These are phyloP conservation scores for Hirtodrosophila confusa DNA, from an alignment of 2,888 invertebrate species.

Conservation along the genomic window DNA sequence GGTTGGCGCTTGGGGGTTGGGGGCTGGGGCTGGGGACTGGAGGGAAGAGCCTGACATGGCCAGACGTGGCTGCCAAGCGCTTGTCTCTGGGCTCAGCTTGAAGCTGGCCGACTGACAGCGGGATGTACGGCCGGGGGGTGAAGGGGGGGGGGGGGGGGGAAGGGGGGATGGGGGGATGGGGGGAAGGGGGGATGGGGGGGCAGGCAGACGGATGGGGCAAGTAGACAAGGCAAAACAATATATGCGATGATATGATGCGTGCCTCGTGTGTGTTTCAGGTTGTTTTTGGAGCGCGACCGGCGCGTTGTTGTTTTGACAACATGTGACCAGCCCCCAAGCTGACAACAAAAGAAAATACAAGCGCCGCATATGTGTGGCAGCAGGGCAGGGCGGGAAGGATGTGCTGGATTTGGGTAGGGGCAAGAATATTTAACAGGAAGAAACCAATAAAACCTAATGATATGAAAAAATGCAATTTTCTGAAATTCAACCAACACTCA, in stretches of 20 bases:
- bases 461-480: conserved; percentile 83
- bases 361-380: conserved; percentile 43
- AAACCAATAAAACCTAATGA: conserved; percentile 84
- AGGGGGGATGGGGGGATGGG: too few species aligned
- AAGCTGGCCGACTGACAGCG: conserved; percentile 37
- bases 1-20: background rate
- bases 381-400: background rate
- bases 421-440: conserved; percentile 81
- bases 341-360: conserved; percentile 37
- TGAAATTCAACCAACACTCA: conserved; percentile 64
- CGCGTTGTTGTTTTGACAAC: conserved; percentile 69
- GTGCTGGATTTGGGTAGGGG: conserved; percentile 16
- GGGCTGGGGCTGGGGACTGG: background rate
- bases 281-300: conserved; percentile 67
- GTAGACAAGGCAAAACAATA: conserved; percentile 43
- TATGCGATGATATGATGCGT: conserved; percentile 73
- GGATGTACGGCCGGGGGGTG: background rate
- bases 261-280: conserved; percentile 40
- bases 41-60: conserved; percentile 44
- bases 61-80: conserved; percentile 61
- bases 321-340: conserved; percentile 40
- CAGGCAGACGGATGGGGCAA: background rate
- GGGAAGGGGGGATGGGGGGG: too few species aligned
- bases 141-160: too few species aligned
- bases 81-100: conserved; percentile 66